Evolutionary conservation across 1,140 invertebrate species (phyloP), one percentile per base, ranked within the genome.

Genomic region (Papilio polytes): DNA sequence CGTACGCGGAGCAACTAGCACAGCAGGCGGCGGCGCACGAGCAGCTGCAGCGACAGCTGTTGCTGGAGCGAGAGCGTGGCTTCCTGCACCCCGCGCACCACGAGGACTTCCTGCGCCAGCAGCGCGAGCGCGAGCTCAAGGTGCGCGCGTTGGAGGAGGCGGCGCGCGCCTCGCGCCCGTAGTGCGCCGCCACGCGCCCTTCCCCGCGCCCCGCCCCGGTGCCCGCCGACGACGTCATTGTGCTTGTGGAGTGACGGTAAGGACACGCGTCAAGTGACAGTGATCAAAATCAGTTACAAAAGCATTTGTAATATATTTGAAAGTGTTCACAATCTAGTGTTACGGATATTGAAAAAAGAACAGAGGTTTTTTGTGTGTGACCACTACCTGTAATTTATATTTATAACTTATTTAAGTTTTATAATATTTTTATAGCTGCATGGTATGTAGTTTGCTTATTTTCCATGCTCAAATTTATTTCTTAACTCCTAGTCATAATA

Each of bases 141-240:
- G 97, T 98, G 90, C 96, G 97, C 88, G 97, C 97, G 80, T 95
- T 98, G 85, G 98, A 98, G 95, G 97, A 98, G 96, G 98, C 98
- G 80, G 97, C 97, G 81, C 96, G 97, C 91, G 97, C 97, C 86
- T 97, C 96, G 86, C 96, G 97, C 82, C 96, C 96, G 89, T 97
- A 96, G 88, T 88, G 86, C 85, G 53, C 85, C 87, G 87, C 88
- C 81, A 84, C 26, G 26, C 31, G 31, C 31, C 31, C 31, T 36
- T 36, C 31, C 31, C 31, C 84, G 80, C 84, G 84, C 84, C 84
- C 84, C 83, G 87, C 87, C 81, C 84, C 84, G 80, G 83, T 82
- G 83, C 83, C 83, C 83, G 81, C 82, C 82, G 85, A 86, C 86
- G 81, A 86, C 78, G 86, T 83, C 83, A 87, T 90, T 74, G 86